phyloP scores from a whole-genome alignment of 2,888 invertebrate species.

The Cinara cedri region DNA sequence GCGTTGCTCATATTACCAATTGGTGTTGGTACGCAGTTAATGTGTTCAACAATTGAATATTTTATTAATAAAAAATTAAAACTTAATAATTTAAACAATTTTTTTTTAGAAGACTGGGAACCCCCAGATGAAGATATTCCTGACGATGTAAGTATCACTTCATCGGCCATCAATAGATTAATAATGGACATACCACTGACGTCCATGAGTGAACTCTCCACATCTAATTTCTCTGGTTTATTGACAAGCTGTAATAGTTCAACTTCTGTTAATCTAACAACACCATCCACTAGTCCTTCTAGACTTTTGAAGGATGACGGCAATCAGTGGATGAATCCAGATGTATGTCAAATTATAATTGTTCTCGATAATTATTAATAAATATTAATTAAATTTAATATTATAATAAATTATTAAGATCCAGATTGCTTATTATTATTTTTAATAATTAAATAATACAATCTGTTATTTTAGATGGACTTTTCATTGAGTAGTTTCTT shows the following conservation, averaged over 20 bases:
- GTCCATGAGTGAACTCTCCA: conserved; percentile 39
- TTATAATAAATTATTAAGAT: background rate
- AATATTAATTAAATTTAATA: background rate
- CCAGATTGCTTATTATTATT: background rate
- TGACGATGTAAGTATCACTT: conserved; percentile 51
- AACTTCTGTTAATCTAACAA: conserved; percentile 59
- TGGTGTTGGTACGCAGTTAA: no score
- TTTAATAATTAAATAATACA: background rate
- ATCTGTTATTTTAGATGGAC: conserved; percentile 64
- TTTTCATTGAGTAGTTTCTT: conserved; percentile 86
- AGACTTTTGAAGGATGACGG: conserved; percentile 72
- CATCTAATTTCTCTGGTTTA: conserved; percentile 60
- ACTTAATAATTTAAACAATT: background rate
- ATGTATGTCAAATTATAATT: conserved; percentile 65
- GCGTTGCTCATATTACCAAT: no score
- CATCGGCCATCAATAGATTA: conserved; percentile 44
- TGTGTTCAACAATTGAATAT: no score
- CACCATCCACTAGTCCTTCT: conserved; percentile 69
- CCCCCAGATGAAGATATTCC: conserved; percentile 59
- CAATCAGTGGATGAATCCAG: conserved; percentile 74
- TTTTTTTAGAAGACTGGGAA: conserved; percentile 30
- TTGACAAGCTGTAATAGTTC: conserved; percentile 60
- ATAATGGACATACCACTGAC: conserved; percentile 27
- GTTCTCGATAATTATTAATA: background rate
- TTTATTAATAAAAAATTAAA: no score